These are phyloP conservation scores for Coboldia fuscipes DNA, from an alignment of 1,140 invertebrate genomes.

Conservation along the genomic window DNA sequence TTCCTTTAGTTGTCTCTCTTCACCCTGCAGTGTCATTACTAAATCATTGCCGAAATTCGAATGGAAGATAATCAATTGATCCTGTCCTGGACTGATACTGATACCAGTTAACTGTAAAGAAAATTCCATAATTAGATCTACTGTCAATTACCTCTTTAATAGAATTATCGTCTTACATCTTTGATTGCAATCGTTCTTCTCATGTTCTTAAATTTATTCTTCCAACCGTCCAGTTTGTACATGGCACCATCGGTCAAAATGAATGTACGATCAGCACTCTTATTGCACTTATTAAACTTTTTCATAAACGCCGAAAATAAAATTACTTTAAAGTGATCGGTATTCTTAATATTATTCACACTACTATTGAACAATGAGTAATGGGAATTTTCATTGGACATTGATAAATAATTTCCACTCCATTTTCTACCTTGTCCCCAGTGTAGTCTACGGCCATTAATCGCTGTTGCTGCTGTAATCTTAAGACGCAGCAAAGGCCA, in stretches of 20 bases:
- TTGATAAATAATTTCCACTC: constrained; percentile 78
- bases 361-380: constrained; percentile 45
- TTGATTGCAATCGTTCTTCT: constrained; percentile 59
- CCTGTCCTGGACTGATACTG: constrained; percentile 57
- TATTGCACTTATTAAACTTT: constrained; percentile 57
- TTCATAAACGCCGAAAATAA: constrained; percentile 36
- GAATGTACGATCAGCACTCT: constrained; percentile 69
- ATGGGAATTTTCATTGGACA: constrained; percentile 53
- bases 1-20: constrained; percentile 23
- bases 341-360: constrained; percentile 43
- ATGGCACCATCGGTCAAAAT: constrained; percentile 72
- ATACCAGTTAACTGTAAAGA: constrained; percentile 47
- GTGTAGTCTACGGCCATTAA: constrained; percentile 47
- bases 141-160: neutral
- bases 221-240: constrained; percentile 67
- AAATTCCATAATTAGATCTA: constrained; percentile 1
- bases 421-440: constrained; percentile 74
- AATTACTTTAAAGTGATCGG: constrained; percentile 44
- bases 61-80: constrained; percentile 80
- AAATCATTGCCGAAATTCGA: constrained; percentile 79
- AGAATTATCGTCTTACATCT: constrained; percentile 44
- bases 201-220: constrained; percentile 71
- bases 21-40: constrained; percentile 41
- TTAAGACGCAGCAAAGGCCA: constrained; percentile 67
- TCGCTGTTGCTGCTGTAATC: constrained; percentile 56